A percentile compares a stretch with the other conserved stretches of the same genome.
phyloP scores from a whole-genome alignment of 2,888 invertebrate genomes.

The Conchocele bisecta region DNA sequence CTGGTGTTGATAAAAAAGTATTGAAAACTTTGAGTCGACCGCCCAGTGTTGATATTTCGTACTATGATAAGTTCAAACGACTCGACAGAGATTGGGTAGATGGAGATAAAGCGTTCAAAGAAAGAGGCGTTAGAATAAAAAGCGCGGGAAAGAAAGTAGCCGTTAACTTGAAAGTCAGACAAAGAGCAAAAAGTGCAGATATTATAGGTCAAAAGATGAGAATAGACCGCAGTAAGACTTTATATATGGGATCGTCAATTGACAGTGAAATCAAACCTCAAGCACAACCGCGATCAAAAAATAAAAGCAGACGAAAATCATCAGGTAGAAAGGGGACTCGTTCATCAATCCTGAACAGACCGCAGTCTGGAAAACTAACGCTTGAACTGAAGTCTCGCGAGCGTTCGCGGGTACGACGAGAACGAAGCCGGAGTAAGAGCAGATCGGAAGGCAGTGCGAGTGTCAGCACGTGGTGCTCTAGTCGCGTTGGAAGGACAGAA shows the following conservation, averaged over 20 bases:
- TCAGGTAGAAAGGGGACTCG: slow-evolving; percentile 15
- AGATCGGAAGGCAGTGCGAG: slow-evolving; percentile 41
- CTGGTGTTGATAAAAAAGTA: slow-evolving; percentile 47
- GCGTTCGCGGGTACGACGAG: slow-evolving; percentile 33
- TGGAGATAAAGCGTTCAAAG: slow-evolving; percentile 44
- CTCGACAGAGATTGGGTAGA: slow-evolving; percentile 42
- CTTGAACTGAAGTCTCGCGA: slow-evolving; percentile 47
- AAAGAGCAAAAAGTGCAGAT: too few species aligned
- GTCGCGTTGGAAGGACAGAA: slow-evolving; percentile 11
- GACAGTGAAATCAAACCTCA: slow-evolving; percentile 46
- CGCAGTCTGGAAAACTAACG: slow-evolving; percentile 33
- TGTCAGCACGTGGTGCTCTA: slow-evolving; percentile 40
- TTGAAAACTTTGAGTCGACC: slow-evolving; percentile 28
- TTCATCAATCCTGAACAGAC: slow-evolving; percentile 13
- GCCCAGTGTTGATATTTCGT: slow-evolving; percentile 47
- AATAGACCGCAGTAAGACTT: too few species aligned
- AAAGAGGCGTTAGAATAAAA: slow-evolving; percentile 35
- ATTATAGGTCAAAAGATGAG: too few species aligned
- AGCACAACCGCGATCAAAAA: slow-evolving; percentile 35
- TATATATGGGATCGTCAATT: slow-evolving; percentile 45
- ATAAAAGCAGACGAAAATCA: slow-evolving; percentile 17
- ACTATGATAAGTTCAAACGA: slow-evolving; percentile 50
- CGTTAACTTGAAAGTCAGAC: too few species aligned
- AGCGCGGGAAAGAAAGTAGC: slow-evolving; percentile 31
- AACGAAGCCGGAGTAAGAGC: slow-evolving; percentile 38